Evolutionary conservation across 1,140 invertebrate genomes (phyloP).

Genomic region (Trissolcus basalis): DNA sequence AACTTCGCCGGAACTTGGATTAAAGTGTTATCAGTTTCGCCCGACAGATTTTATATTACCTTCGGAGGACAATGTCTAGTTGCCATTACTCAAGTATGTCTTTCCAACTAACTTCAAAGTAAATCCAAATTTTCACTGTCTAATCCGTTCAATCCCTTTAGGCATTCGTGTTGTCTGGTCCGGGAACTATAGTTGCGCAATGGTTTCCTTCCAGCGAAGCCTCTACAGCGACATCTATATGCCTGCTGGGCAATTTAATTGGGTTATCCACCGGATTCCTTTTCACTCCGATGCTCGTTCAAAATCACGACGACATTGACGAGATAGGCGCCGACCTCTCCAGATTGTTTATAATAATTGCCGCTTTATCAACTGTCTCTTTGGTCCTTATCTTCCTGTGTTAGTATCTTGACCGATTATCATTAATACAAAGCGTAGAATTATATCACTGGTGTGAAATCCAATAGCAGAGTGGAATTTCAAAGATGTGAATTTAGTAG

Average conservation of each 20-base stretch:
- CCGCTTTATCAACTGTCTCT: constrained; percentile 77
- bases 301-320: constrained; percentile 69
- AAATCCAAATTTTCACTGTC: neutral
- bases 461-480: too few relatives aligned
- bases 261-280: constrained; percentile 72
- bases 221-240: constrained; percentile 84
- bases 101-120: neutral
- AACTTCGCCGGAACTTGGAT: constrained; percentile 82
- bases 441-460: too few relatives aligned
- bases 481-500: too few relatives aligned
- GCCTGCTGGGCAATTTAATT: constrained; percentile 87
- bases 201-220: constrained; percentile 80
- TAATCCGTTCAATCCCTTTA: constrained; percentile 27
- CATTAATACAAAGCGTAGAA: too few relatives aligned
- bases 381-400: constrained; percentile 80
- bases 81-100: constrained; percentile 78
- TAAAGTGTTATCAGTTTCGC: constrained; percentile 80
- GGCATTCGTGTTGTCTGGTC: constrained; percentile 82
- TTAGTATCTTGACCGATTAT: constrained; percentile 71
- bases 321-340: constrained; percentile 69
- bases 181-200: constrained; percentile 83
- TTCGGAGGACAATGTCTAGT: constrained; percentile 84
- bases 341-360: constrained; percentile 74
- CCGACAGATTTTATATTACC: constrained; percentile 80
- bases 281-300: constrained; percentile 72